Evolutionary conservation across 2,888 invertebrate species (phyloP), one percentile per base, ranked within the genome.

Genomic region (Chrysomela aeneicollis): DNA sequence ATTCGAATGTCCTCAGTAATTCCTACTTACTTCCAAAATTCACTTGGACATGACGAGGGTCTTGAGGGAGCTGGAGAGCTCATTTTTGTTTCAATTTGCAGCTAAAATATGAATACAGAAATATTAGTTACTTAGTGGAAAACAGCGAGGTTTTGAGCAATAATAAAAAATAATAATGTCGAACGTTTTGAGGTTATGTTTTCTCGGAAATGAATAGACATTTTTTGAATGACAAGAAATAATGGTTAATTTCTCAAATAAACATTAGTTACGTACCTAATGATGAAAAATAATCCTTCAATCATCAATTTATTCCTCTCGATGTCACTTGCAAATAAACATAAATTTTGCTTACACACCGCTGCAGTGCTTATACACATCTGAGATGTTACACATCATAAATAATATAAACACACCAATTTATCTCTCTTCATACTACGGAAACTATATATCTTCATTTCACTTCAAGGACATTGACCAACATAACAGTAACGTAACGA

Each of bases 11-110:
- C 47, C 47, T 47, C 17, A 47, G 47, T 47, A 15, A n/a, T 47
- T 8, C 47, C 47, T 47, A 47, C 47, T 47, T 47, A 47, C 47
- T 47, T 47, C 17, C 47, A 47, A 47, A 47, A 47, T 47, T 47
- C 47, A 47, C 47, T 47, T 47, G 47, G 17, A 17, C 47, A 10
- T 47, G 47, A 47, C 47, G 47, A 47, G 47, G 47, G 47, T 47
- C 15, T 47, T 47, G 47, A 47, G 17, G 47, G 47, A 47, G 17
- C 47, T 15, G 47, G 47, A 47, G 47, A 47, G 17, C 47, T 47
- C 17, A 47, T 47, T 47, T 47, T 47, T 17, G 47, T 47, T 47
- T 19, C 17, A 15, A 47, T 18, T 47, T 47, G 47, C 47, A 17
- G 15, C 47, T 47, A 15, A 17, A 47, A 47, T 3, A 47, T 47